Base-by-base conservation (phyloP, 2,113 vertebrate genomes). In the Melanerpes aurifrons region DNA sequence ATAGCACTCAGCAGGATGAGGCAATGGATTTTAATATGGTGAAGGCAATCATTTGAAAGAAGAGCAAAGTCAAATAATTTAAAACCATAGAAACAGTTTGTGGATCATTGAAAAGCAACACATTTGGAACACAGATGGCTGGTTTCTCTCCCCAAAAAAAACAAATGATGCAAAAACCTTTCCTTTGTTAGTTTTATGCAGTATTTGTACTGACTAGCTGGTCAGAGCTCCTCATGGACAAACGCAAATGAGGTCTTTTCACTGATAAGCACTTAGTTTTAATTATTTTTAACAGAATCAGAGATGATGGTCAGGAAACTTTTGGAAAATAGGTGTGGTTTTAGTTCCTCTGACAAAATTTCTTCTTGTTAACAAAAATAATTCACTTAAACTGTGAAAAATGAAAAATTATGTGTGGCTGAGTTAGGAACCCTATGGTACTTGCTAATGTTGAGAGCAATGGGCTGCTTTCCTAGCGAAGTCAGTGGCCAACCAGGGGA, bases 71-170 rank as follows among this genome's bases (percentile, higher is more conserved):
- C 66, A 93, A 92, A 94, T 94, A 90, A 92, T 86, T 86, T 82
- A 88, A 72, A 95, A 75, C 50, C 67, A 45, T 59, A 88, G 87
- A 94, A 90, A 96, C 93, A 96, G 93, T 87, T 95, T 96, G 93
- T 83, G 80, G 90, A 94, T 92, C 82, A 63, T 59, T 94, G 86
- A 88, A 92, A 90, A 95, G 89, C 85, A 91, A 94, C 93, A 96
- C 94, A 96, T 96, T 96, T 94, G 89, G 87, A 95, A 96, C 93
- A 94, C 95, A 96, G 96, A 96, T 96, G 92, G 95, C 48, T 87
- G 72, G 0, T 71, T 95, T 92, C 94, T 81, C 85, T 94, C 66
- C 94, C 73, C 70, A 59, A 75, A 96, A 94, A 91, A 78, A 94
- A 95, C 66, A 96, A 92, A 91, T 37, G 58, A 85, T 78, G 37